phyloP scores from a whole-genome alignment of 2,797 vertebrate genomes.

The Anguilla marmorata region DNA sequence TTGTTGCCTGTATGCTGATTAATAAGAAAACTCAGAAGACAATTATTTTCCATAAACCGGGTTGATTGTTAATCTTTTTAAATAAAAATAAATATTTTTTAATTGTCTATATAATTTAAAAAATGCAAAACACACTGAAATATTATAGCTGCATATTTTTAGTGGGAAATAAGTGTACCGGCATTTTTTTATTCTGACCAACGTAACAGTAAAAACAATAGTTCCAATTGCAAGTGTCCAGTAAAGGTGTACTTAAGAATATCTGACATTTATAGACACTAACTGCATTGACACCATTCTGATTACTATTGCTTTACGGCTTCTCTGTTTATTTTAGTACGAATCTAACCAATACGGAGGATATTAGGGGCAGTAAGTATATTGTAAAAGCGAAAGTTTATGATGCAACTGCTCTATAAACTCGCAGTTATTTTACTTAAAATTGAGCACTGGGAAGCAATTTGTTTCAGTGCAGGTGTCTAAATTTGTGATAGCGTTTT shows the following conservation, averaged over 20 bases:
- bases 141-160: neutral
- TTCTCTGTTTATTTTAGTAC: constrained; percentile 72
- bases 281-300: constrained; percentile 53
- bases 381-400: constrained; percentile 76
- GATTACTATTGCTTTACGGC: constrained; percentile 67
- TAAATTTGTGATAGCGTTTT: constrained; percentile 50
- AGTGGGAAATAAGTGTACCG: neutral
- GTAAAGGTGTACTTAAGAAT: constrained; percentile 48
- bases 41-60: too few species aligned
- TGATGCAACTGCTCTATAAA: constrained; percentile 78
- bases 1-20: neutral
- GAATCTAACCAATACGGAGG: constrained; percentile 66
- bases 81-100: neutral
- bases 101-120: neutral
- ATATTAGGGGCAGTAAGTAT: constrained; percentile 70
- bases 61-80: neutral
- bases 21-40: neutral
- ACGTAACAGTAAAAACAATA: constrained; percentile 58
- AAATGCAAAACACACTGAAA: neutral
- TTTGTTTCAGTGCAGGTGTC: constrained; percentile 54
- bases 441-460: constrained; percentile 35
- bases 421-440: constrained; percentile 59
- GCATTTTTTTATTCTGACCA: constrained; percentile 33
- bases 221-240: constrained; percentile 42
- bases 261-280: constrained; percentile 63